A percentile compares a stretch with the other conserved stretches of the same genome.
These are phyloP conservation scores for Lycocerus yunnanus DNA, from an alignment of 2,888 invertebrate genomes.

Conservation along the genomic window DNA sequence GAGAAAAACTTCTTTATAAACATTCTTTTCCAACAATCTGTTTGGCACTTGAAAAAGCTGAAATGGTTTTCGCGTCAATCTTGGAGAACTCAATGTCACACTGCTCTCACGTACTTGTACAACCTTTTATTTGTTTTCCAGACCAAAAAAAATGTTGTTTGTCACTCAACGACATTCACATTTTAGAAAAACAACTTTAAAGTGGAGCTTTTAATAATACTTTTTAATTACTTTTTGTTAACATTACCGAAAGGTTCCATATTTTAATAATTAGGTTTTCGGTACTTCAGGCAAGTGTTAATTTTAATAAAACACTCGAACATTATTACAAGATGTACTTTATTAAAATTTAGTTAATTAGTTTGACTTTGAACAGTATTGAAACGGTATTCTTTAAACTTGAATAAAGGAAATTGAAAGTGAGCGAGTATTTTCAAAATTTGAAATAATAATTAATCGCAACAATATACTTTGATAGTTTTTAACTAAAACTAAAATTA, in stretches of 20 bases:
- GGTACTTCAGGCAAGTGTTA: background rate
- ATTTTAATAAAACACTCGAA: background rate
- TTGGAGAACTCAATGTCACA: background rate
- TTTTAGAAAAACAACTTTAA: background rate
- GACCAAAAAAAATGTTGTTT: background rate
- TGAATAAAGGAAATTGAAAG: too few species aligned
- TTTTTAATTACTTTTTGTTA: background rate
- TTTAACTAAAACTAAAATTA: too few species aligned
- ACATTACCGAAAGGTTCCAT: background rate
- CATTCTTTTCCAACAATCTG: background rate
- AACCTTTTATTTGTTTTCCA: conserved; percentile 1
- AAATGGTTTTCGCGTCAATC: conserved; percentile 5
- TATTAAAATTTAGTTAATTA: background rate
- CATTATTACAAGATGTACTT: background rate
- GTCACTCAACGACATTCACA: background rate
- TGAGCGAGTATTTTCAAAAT: too few species aligned
- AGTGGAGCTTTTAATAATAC: background rate
- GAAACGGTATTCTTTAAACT: background rate
- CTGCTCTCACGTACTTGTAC: background rate
- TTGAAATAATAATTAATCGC: too few species aligned
- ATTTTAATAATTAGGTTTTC: background rate
- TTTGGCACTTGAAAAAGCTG: conserved; percentile 2
- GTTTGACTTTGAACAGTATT: background rate
- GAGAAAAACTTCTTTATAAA: background rate
- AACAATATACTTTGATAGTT: too few species aligned